Conservation (phyloP, 2,797 vertebrate genomes). For the Pristis pectinata region DNA sequence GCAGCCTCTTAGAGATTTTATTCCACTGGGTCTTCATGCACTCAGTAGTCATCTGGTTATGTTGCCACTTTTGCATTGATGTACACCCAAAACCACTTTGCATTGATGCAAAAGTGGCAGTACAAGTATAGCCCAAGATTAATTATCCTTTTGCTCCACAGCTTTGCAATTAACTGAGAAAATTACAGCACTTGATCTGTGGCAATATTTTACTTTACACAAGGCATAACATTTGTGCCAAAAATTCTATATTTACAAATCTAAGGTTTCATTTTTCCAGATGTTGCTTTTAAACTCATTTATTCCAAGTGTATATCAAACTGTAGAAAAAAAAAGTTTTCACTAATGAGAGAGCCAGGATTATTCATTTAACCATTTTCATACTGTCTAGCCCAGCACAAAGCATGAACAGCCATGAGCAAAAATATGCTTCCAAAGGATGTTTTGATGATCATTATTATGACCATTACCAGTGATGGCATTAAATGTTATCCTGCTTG, state of each 20-base stretch:
- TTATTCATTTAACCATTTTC: constrained; percentile 27
- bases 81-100: constrained; percentile 4
- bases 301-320: constrained; percentile 13
- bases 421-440: background rate
- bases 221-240: constrained; percentile 19
- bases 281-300: constrained; percentile 24
- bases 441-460: constrained; percentile 12
- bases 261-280: constrained; percentile 33
- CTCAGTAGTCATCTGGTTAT: background rate
- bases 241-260: constrained; percentile 20
- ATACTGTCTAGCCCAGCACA: background rate
- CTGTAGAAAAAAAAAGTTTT: background rate
- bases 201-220: constrained; percentile 28
- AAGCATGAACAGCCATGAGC: background rate
- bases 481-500: background rate
- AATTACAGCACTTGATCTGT: constrained; percentile 26
- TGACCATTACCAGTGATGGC: background rate
- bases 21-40: background rate
- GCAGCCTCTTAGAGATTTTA: background rate
- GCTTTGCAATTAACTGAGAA: constrained; percentile 11
- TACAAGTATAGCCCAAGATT: background rate
- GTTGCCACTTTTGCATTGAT: constrained; percentile 24
- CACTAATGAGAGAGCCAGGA: background rate
- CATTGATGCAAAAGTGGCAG: background rate
- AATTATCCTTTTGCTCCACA: constrained; percentile 19